Base-by-base conservation (phyloP, 2,888 invertebrate genomes). In the Harpagoxenus sublaevis region DNA sequence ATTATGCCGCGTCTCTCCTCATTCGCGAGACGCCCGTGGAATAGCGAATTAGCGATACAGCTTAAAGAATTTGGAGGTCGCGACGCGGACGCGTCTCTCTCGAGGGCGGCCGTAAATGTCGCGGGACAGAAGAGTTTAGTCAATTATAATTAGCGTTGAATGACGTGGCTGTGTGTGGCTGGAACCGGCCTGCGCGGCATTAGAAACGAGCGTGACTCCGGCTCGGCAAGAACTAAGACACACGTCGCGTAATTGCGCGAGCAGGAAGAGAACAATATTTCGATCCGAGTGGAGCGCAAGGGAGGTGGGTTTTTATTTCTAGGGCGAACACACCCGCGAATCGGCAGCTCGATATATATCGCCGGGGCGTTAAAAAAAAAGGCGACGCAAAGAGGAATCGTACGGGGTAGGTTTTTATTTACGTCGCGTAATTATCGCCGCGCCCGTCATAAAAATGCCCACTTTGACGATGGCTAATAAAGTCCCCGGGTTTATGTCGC, bases 391-490 rank as follows among this genome's bases (percentile, higher is more conserved):
- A 45, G 78, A 57, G 68, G 23, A 68, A 57, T 78, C 42, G 39
- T 45, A 45, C 39, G 23, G 35, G 1, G 6, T 35, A 35, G 57
- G 0, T 39, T 81, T 81, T 71, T 71, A 81, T 81, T 60, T 51
- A 35, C 39, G 48, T 81, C 79, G 12, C 18, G 39, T 60, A 81
- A 81, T 81, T 81, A 81, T 71, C 71, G 48, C 48, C 71, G 71
- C 48, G 48, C 79, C 71, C 60, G 18, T 81, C 71, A 18, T 71
- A 71, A 81, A 81, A 81, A 71, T 79, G 35, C 3, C 9, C 48
- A 55, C 60, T 79, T 39, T 18, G 31, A 60, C 28, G 71, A 60
- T 23, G 48, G 60, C 48, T 70, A 70, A 79, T 79, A 79, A 79
- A 79, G 48, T 62, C 12, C 35, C 6, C 18, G 60, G 28, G 18